Percentiles rank a stretch among this genome's conserved stretches.
Conservation (phyloP, 2,797 vertebrate species). For the Brotula barbata region DNA sequence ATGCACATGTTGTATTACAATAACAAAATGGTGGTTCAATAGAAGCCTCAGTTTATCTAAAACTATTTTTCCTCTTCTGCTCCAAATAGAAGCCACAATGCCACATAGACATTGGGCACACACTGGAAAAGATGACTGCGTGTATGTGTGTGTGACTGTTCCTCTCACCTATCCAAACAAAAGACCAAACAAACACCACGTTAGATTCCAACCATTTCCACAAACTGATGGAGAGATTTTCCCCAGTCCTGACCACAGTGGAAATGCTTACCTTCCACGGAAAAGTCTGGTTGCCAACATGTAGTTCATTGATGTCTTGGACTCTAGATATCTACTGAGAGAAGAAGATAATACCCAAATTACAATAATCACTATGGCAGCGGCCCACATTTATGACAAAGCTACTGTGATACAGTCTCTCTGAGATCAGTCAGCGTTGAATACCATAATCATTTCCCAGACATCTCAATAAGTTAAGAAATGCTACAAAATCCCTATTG, state of each 20-base stretch:
- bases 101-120: constrained; percentile 51
- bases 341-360: constrained; percentile 68
- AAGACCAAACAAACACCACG: constrained; percentile 71
- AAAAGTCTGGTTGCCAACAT: constrained; percentile 95
- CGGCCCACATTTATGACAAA: constrained; percentile 35
- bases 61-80: constrained; percentile 38
- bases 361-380: constrained; percentile 61
- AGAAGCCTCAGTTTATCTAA: constrained; percentile 39
- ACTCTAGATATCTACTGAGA: constrained; percentile 90
- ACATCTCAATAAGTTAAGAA: constrained; percentile 55
- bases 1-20: constrained; percentile 45
- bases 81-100: constrained; percentile 37
- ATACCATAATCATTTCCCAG: constrained; percentile 41
- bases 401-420: constrained; percentile 35
- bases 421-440: constrained; percentile 36
- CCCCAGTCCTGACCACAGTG: constrained; percentile 68
- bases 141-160: constrained; percentile 40
- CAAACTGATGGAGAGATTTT: constrained; percentile 67
- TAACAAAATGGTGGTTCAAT: constrained; percentile 44
- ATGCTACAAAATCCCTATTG: constrained; percentile 46
- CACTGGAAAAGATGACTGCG: constrained; percentile 64
- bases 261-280: constrained; percentile 89
- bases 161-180: constrained; percentile 70
- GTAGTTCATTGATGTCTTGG: constrained; percentile 95
- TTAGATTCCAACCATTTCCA: constrained; percentile 63